Base-by-base conservation (phyloP, 2,113 vertebrate genomes). In the Sceloporus tristichus region DNA sequence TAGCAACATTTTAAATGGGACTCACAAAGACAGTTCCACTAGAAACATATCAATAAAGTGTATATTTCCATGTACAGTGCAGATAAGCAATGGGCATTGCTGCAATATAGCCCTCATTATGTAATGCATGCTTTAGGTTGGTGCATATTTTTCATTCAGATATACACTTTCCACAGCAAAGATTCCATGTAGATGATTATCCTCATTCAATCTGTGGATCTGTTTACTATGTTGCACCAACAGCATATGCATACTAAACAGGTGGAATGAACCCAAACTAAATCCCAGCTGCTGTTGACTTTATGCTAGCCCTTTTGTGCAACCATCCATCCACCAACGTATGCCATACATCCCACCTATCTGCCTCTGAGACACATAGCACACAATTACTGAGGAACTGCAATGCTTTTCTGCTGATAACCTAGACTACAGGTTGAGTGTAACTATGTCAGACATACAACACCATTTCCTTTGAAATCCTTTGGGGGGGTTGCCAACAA, bases 401-500 rank as follows among this genome's bases (percentile, higher is more conserved):
- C 86, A 91, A 59, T 34, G 78, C 48, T 85, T 13, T 85, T 94
- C 59, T 90, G 81, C 88, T 84, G 71, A 87, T 79, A 87, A 8
- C 18, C 13, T 14, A 29, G 70, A 80, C 65, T 88, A 71, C 70
- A 83, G 79, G 66, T 87, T 94, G 85, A 94, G 70, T 34, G 38
- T 75, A 91, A 84, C 89, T 84, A 38, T 90, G 71, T 91, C 91
- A 94, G 87, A 83, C 6, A 53, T 87, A 86, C 85, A 92, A 81
- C 71, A 85, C 85, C 21, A 70, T 92, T 92, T 90, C 91, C 88
- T 94, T 93, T 92, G 87, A 93, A 86, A 90, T 90, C 85, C 89
- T 94, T 94, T 82, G 84, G 27, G 82, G 79, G 29, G 84, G 93
- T 89, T 95, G 68, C 86, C 91, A 93, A 90, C 88, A 94, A 95